phyloP scores from a whole-genome alignment of 2,797 vertebrate species.

The Leptoclinus maculatus region DNA sequence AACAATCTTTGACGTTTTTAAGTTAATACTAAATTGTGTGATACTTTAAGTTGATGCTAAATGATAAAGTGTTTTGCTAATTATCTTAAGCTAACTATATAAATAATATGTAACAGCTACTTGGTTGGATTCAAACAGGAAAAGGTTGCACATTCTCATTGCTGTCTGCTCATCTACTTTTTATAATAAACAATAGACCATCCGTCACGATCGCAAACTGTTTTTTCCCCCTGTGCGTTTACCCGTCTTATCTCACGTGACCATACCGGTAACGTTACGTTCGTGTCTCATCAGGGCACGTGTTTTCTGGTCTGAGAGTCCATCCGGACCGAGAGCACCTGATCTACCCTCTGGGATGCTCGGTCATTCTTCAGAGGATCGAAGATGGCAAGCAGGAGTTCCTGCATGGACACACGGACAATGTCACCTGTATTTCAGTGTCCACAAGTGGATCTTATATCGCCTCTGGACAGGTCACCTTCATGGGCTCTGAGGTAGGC shows the following conservation, averaged over 20 bases:
- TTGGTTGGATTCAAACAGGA: not conserved
- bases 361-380: slow-evolving; percentile 87
- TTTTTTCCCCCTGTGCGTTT: not conserved
- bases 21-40: not conserved
- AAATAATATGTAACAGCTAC: too few relatives aligned
- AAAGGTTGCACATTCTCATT: not conserved
- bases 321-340: slow-evolving; percentile 90
- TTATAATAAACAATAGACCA: not conserved
- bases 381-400: slow-evolving; percentile 85
- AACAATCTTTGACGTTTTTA: too few relatives aligned
- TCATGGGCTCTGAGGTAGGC: slow-evolving; percentile 91
- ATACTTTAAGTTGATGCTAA: not conserved
- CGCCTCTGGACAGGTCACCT: slow-evolving; percentile 92
- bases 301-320: slow-evolving; percentile 86
- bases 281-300: slow-evolving; percentile 80
- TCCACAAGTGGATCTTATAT: slow-evolving; percentile 88
- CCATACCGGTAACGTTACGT: too few relatives aligned
- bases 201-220: not conserved
- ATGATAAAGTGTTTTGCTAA: not conserved
- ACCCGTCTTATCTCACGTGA: fast-evolving
- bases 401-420: slow-evolving; percentile 90
- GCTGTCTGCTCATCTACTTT: not conserved
- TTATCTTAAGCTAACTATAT: not conserved
- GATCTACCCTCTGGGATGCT: slow-evolving; percentile 91
- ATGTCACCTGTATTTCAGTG: slow-evolving; percentile 88